These are phyloP conservation scores for Gopherus flavomarginatus DNA, from an alignment of 2,113 vertebrate species.

Conservation along the genomic window DNA sequence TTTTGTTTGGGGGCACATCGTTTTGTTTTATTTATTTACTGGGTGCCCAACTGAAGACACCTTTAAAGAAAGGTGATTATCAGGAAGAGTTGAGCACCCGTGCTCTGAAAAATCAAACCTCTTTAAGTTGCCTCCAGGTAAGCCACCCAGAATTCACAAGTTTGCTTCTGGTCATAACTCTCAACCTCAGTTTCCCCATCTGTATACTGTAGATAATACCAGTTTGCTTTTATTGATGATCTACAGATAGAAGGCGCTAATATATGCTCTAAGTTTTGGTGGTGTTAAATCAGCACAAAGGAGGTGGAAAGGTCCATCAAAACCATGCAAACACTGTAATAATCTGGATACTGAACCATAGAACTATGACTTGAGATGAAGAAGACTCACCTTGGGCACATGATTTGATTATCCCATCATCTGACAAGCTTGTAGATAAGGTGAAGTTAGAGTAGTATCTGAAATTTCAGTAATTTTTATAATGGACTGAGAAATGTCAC, in stretches of 20 bases:
- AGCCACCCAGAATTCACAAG: fast-evolving
- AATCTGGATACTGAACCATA: neutral
- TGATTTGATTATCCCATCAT: neutral
- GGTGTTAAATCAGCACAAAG: neutral
- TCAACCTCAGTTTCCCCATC: neutral
- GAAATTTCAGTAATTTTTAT: neutral
- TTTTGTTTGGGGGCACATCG: neutral
- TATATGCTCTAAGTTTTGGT: neutral
- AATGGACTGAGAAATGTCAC: neutral
- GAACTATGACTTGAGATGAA: neutral
- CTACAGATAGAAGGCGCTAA: neutral
- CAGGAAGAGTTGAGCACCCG: neutral
- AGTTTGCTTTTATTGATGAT: neutral
- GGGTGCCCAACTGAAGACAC: neutral
- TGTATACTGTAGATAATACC: neutral
- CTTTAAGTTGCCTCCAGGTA: neutral
- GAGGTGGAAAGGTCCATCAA: neutral
- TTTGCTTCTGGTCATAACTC: neutral
- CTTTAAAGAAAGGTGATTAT: fast-evolving
- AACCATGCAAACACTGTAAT: neutral
- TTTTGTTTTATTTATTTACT: neutral
- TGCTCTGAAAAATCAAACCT: neutral
- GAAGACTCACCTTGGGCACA: neutral
- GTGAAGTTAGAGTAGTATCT: fast-evolving
- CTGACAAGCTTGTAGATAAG: neutral